Evolutionary conservation across 2,888 invertebrate species (phyloP).

Genomic region (Anthoptus insignis): DNA sequence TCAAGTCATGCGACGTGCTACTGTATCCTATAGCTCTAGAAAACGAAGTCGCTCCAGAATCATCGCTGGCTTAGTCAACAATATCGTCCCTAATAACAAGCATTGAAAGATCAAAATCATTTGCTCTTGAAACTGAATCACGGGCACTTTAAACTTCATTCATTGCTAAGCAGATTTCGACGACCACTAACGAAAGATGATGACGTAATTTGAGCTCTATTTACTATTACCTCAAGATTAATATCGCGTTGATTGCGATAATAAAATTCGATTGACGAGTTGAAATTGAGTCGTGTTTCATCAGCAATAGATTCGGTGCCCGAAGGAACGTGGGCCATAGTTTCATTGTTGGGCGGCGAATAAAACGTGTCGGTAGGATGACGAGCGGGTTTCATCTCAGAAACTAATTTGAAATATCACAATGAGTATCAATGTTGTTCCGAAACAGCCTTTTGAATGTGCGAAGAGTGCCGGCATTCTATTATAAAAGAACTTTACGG

Average conservation of each 20-base stretch:
- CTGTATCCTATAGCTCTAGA: constrained; percentile 73
- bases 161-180: constrained; percentile 63
- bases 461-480: constrained; percentile 69
- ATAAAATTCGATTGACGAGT: constrained; percentile 60
- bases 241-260: constrained; percentile 57
- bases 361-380: constrained; percentile 82
- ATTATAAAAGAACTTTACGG: constrained; percentile 70
- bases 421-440: constrained; percentile 82
- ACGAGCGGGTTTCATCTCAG: constrained; percentile 78
- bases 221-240: constrained; percentile 61
- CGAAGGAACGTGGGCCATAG: constrained; percentile 78
- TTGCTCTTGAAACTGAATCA: constrained; percentile 54
- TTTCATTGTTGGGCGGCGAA: constrained; percentile 79
- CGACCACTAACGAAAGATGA: constrained; percentile 59
- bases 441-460: constrained; percentile 80
- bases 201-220: constrained; percentile 76
- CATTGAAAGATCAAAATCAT: constrained; percentile 64
- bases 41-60: constrained; percentile 51
- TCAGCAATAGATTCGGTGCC: constrained; percentile 70
- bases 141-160: constrained; percentile 61
- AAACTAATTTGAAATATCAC: constrained; percentile 86
- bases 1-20: constrained; percentile 86
- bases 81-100: constrained; percentile 61
- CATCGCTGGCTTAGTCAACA: constrained; percentile 48
- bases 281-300: constrained; percentile 70